Evolutionary conservation across 1,140 invertebrate genomes (phyloP).

Genomic region (Trypoxylus dichotomus): DNA sequence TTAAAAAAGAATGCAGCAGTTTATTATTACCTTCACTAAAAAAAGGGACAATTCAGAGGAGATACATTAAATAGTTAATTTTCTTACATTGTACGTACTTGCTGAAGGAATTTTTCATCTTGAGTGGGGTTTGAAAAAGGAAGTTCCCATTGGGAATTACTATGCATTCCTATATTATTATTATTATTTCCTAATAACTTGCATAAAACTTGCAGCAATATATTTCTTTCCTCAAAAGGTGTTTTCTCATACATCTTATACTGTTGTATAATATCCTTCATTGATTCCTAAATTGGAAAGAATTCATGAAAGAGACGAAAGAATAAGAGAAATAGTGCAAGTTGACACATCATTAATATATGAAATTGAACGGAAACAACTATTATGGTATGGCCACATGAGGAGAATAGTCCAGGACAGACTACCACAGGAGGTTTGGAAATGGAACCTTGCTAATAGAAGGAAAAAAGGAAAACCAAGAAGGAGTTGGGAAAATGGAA

Average conservation of each 20-base stretch:
- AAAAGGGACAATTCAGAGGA: background rate
- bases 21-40: conserved; percentile 5
- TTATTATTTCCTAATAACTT: background rate
- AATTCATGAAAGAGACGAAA: too few species aligned
- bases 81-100: background rate
- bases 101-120: background rate
- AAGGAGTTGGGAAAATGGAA: too few species aligned
- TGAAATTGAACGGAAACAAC: too few species aligned
- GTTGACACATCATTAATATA: too few species aligned
- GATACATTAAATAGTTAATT: background rate
- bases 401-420: too few species aligned
- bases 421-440: too few species aligned
- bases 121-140: background rate
- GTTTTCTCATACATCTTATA: background rate
- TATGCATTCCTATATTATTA: background rate
- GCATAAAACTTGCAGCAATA: background rate
- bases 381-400: too few species aligned
- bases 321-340: too few species aligned
- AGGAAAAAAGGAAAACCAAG: too few species aligned
- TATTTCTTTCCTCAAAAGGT: background rate
- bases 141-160: background rate
- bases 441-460: too few species aligned
- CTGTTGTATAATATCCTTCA: background rate
- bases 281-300: background rate
- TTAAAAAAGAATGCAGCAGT: background rate